A percentile compares a stretch with the other conserved stretches of the same genome.
These are phyloP conservation scores for Meriones unguiculatus DNA, from an alignment of 2,113 vertebrate genomes.

Conservation along the genomic window DNA sequence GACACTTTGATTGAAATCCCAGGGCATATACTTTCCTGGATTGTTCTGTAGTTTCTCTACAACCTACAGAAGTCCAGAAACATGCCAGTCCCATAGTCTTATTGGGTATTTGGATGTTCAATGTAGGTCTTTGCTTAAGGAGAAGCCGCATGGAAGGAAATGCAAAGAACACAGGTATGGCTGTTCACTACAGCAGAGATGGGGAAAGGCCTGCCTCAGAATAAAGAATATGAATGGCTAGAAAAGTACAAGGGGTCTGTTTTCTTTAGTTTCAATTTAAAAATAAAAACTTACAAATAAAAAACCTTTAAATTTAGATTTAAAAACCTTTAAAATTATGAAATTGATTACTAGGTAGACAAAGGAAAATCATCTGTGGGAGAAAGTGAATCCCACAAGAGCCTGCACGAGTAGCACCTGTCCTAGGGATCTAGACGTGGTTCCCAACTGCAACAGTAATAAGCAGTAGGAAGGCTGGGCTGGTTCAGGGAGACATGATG, in stretches of 20 bases:
- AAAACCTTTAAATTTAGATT: neutral
- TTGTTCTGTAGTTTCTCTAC: neutral
- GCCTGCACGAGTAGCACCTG: neutral
- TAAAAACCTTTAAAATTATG: neutral
- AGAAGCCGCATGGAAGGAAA: slow-evolving; percentile 21
- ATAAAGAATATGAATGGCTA: neutral
- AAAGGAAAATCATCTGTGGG: neutral
- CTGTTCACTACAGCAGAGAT: neutral
- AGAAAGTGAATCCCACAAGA: neutral
- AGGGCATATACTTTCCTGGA: neutral
- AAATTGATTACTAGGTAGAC: neutral
- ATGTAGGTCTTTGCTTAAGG: neutral
- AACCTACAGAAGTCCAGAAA: slow-evolving; percentile 31
- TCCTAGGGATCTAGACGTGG: neutral
- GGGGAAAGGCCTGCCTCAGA: neutral
- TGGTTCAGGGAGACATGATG: neutral
- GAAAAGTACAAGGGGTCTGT: neutral
- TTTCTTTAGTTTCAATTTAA: neutral
- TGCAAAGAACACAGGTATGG: neutral
- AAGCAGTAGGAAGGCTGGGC: neutral
- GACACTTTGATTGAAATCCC: neutral
- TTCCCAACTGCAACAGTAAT: neutral
- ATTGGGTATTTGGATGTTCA: neutral
- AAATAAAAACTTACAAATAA: neutral
- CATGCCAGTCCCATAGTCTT: no score